Percentiles rank a stretch among this genome's conserved stretches.
phyloP scores from a whole-genome alignment of 2,113 vertebrate species.

The Ceyx margarethae region DNA sequence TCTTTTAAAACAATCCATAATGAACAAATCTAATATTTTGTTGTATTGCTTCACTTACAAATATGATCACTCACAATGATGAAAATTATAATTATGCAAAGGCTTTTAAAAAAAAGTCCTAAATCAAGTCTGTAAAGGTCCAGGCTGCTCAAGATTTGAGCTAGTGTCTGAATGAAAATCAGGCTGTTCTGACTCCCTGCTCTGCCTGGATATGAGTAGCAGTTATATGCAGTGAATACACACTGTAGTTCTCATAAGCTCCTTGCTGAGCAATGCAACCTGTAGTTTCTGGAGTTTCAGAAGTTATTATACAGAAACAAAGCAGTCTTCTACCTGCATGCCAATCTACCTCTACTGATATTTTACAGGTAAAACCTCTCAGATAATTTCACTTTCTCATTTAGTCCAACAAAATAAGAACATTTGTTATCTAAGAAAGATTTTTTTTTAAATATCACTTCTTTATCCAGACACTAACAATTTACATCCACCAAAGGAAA shows the following conservation, averaged over 20 bases:
- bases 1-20: not conserved
- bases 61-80: not conserved
- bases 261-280: not conserved
- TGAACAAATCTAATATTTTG: not conserved
- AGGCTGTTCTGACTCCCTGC: not conserved
- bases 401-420: not conserved
- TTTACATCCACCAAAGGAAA: not conserved
- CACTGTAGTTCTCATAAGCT: not conserved
- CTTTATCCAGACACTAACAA: not conserved
- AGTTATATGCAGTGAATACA: not conserved
- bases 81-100: not conserved
- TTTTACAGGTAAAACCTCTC: not conserved
- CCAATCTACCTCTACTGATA: not conserved
- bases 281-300: not conserved
- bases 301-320: not conserved
- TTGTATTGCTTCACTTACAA: not conserved
- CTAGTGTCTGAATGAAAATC: not conserved
- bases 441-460: not conserved
- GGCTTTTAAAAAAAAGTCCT: not conserved
- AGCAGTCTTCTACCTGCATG: not conserved
- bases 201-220: not conserved
- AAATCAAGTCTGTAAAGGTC: not conserved
- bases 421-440: not conserved
- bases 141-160: not conserved
- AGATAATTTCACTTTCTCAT: conserved; percentile 1